Conservation (phyloP, 2,888 invertebrate genomes). For the Chironomus tentans region DNA sequence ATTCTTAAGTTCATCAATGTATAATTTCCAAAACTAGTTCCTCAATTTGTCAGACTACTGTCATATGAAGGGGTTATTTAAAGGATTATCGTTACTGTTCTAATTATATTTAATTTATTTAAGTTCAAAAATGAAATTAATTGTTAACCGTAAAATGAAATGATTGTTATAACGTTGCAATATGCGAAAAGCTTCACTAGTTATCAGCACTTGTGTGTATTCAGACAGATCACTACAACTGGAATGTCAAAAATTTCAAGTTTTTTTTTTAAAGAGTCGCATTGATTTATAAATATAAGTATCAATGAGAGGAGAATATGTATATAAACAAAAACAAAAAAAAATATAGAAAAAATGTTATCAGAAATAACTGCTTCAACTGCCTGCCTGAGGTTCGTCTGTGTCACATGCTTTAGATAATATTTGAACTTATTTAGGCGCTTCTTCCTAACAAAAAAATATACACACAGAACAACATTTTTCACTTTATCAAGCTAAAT, state of each 20-base stretch:
- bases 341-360: background rate
- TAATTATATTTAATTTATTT: no score
- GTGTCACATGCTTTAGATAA: conserved; percentile 1
- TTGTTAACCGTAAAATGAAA: no score
- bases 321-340: background rate
- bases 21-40: background rate
- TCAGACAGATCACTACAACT: background rate
- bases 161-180: no score
- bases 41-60: no score
- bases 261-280: background rate
- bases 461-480: background rate
- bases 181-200: background rate
- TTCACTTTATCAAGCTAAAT: background rate
- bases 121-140: no score
- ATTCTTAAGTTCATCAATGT: background rate
- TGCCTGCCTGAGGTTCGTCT: background rate
- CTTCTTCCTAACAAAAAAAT: background rate
- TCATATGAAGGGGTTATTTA: no score
- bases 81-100: no score
- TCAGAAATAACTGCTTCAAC: background rate
- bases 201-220: background rate
- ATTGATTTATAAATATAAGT: background rate
- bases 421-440: background rate
- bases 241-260: background rate
- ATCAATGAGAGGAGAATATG: background rate